These are phyloP conservation scores for Apamea monoglypha DNA, from an alignment of 2,888 invertebrate species.

Conservation along the genomic window DNA sequence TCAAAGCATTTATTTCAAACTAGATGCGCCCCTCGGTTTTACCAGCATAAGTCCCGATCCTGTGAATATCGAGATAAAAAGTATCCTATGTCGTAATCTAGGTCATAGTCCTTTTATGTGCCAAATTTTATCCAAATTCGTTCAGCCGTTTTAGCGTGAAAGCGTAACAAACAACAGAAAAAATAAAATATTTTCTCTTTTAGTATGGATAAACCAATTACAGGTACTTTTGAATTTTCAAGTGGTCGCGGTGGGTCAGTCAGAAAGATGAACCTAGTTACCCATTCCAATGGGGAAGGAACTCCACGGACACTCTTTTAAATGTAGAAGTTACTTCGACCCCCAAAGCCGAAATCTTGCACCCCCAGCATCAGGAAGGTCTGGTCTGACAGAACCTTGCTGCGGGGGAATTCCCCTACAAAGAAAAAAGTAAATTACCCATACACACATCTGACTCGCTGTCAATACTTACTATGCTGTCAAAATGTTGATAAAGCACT, in stretches of 20 bases:
- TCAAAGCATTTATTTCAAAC: neutral
- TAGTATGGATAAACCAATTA: neutral
- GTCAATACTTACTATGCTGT: conserved; percentile 32
- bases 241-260: neutral
- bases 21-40: neutral
- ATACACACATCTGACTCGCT: neutral
- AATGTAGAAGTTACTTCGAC: neutral
- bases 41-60: neutral
- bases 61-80: neutral
- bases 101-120: no score
- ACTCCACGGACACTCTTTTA: neutral
- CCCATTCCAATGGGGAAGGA: neutral
- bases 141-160: no score
- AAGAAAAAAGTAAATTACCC: neutral
- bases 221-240: neutral
- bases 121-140: no score
- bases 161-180: no score
- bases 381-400: neutral
- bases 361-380: neutral
- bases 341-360: neutral
- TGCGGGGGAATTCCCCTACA: neutral
- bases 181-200: no score
- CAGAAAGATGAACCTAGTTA: neutral
- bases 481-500: conserved; percentile 47
- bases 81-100: no score